Evolutionary conservation across 2,113 vertebrate species (phyloP), one percentile per base, ranked within the genome.

Genomic region (Anthoscopus minutus): DNA sequence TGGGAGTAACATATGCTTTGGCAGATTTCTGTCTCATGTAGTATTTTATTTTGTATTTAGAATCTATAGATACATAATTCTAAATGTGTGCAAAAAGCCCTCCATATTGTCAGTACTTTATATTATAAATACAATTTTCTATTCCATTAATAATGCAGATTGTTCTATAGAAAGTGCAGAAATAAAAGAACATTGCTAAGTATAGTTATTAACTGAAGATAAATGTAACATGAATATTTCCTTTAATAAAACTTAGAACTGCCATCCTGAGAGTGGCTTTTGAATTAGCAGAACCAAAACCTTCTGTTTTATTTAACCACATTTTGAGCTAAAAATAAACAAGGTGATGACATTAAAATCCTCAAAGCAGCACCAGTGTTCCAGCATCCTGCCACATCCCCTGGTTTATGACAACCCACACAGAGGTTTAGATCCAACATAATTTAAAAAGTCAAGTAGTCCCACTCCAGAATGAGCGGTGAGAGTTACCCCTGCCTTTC

Each of bases 401-500:
- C 76, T 85, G 61, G 42, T 94, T 85, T 88, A 45, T 58, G 42
- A 42, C 92, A 66, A 27, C 74, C 37, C 88, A 84, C 35, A 48
- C 3, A 11, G 42, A 74, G 76, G 6, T 61, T 38, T 78, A 89
- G 86, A 89, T 87, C 72, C 8, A 24, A 48, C 35, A 40, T 70
- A 65, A 53, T 94, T 95, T 24, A 50, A 88, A 81, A 92, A 94
- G 47, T 90, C 10, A 6, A 81, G 47, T 83, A 56, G 73, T 65
- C 35, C 4, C 73, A 54, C 28, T 96, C 93, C 57, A 90, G 66
- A 88, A 83, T 2, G 3, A 96, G 64, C 89, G 78, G 58, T 95
- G 79, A 86, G 88, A 88, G 93, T 95, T 97, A 70, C 17, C 77
- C 67, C 58, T 86, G 65, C 81, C 48, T 92, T 83, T 79, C 66